These are phyloP conservation scores for Coryphaenoides rupestris DNA, from an alignment of 2,113 vertebrate genomes.

Conservation along the genomic window DNA sequence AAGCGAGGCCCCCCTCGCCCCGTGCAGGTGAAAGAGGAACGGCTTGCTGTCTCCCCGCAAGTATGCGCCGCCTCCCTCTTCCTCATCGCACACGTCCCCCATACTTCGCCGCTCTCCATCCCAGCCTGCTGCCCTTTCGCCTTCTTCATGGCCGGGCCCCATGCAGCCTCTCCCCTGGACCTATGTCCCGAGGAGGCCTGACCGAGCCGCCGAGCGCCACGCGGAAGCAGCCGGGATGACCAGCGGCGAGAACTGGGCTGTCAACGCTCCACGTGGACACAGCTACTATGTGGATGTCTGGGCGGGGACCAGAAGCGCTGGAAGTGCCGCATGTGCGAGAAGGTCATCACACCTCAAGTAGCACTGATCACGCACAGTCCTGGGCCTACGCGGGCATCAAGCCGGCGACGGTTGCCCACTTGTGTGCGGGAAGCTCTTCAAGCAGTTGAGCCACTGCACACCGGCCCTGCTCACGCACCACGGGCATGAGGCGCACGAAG, in stretches of 20 bases:
- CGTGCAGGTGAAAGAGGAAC: conserved; percentile 83
- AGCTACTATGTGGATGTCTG: conserved; percentile 93
- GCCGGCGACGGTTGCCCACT: conserved; percentile 87
- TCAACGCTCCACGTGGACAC: conserved; percentile 89
- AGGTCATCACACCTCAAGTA: conserved; percentile 99
- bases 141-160: conserved; percentile 78
- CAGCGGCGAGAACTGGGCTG: conserved; percentile 82
- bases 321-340: conserved; percentile 97
- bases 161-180: conserved; percentile 76
- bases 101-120: conserved; percentile 81
- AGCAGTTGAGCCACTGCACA: conserved; percentile 98
- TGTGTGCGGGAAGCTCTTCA: conserved; percentile 96
- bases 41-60: conserved; percentile 73
- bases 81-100: conserved; percentile 74
- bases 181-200: conserved; percentile 73
- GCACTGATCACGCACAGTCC: conserved; percentile 96
- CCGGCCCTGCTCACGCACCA: conserved; percentile 95
- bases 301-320: conserved; percentile 93
- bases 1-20: conserved; percentile 36
- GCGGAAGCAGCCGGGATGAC: conserved; percentile 59
- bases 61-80: conserved; percentile 81
- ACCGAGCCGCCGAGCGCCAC: conserved; percentile 41
- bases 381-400: conserved; percentile 97
- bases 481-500: conserved; percentile 90
- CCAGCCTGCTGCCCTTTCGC: conserved; percentile 82